Base-by-base conservation (phyloP, 2,113 vertebrate genomes). In the Nipponia nippon region DNA sequence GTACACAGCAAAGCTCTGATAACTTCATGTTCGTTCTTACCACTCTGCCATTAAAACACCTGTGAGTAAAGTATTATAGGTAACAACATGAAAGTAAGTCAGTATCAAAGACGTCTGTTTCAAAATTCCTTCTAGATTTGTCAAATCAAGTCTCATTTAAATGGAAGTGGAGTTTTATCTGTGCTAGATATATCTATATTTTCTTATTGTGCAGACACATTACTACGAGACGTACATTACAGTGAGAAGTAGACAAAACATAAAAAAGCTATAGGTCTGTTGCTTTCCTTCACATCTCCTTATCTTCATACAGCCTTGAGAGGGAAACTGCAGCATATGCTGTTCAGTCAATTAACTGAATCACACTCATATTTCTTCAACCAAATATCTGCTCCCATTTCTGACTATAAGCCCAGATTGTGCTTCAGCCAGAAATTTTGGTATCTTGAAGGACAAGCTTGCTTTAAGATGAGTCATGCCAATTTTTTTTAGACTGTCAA, bases 231-330 rank as follows among this genome's bases (percentile, higher is more conserved):
- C 0, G 0, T 25, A n/a, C 15, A 2, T 10, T 47, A 32, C 75
- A 26, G 61, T 3, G 17, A 75, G 55, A 32, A 44, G 70, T 13
- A 97, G 96, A 95, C 96, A 91, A 87, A 97, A 96, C 75, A 96
- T 7, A 2, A 32, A 27, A 52, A 38, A 79, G 29, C 65, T 58
- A 0, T 53, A n/a, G 89, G 73, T 55, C 93, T 42, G 36, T 63
- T 66, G 42, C 22, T 83, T 84, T 62, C 46, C 32, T 38, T 76
- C 71, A 65, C 78, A 9, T 32, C 18, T 63, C 65, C 0, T 88
- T 95, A 90, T 96, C 90, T 70, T 59, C 10, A 4, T 13, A 9
- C 49, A 70, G 62, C 96, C 96, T 93, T 96, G 93, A 76, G 66
- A 84, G 29, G 46, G 63, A 83, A n/a, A 49, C 90, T 13, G 0